Base-by-base conservation (phyloP, 2,888 invertebrate species). In the Lobophora halterata region DNA sequence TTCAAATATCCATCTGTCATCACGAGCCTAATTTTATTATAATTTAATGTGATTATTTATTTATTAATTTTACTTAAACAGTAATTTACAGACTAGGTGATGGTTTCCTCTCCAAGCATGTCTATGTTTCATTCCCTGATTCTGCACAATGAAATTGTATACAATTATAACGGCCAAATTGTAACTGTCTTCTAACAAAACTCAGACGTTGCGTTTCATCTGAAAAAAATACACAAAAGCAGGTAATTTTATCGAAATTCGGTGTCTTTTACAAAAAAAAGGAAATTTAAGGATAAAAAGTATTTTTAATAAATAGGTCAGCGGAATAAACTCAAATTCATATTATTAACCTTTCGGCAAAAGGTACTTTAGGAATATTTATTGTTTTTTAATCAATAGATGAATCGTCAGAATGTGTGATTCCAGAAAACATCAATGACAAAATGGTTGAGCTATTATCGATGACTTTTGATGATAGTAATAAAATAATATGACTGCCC, bases 101-200 rank as follows among this genome's bases (percentile, higher is more conserved):
- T 14, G 10, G 3, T 3, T 60, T 8, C 37, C 70, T 82, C 79
- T 12, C 71, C 23, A 19, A n/a, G n/a, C 5, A 9, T 62, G 64
- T 58, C 41, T 16, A 27, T 66, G 65, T 74, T 65, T 54, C 38
- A 53, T 57, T 59, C 51, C 29, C 47, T 60, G 52, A 62, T 71
- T 68, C 67, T 63, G 63, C 66, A 78, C 76, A 85, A 81, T 74
- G 75, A 78, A 85, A 81, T 85, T 80, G 80, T 86, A 85, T 86
- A 86, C 83, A 87, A 87, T 87, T 86, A 87, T 86, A 87, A 87
- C 87, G 86, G 86, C 81, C 82, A 55, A 85, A 86, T 79, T 77
- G 83, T 87, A 87, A 87, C 86, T 81, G 85, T 87, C 80, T 77
- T 67, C 71, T 69, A 65, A 78, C 75, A 75, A 79, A 79, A 77